Evolutionary conservation across 30 jellyfish, hydroid and myxozoan species (phyloP).

Genomic region (Rhopilema esculentum): DNA sequence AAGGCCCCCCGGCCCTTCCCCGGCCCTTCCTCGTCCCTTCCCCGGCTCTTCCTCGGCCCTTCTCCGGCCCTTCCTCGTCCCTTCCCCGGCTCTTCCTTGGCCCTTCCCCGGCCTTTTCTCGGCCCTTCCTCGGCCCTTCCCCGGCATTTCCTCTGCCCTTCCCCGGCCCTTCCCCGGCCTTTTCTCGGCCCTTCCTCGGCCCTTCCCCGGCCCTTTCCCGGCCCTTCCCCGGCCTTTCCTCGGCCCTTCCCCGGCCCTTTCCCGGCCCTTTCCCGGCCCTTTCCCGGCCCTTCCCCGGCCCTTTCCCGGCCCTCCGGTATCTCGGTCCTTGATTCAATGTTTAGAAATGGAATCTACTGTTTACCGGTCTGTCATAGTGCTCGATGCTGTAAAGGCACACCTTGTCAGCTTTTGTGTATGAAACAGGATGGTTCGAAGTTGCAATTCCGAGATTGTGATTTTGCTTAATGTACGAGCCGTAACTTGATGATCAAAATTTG

Average conservation of each 20-base stretch:
- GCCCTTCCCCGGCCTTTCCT: not conserved
- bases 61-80: not conserved
- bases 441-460: too few species aligned
- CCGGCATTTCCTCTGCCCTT: not conserved
- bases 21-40: not conserved
- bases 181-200: not conserved
- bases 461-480: too few species aligned
- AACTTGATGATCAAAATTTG: too few species aligned
- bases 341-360: too few species aligned
- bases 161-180: not conserved
- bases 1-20: not conserved
- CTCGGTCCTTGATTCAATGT: not conserved
- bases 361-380: too few species aligned
- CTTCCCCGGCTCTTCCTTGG: not conserved
- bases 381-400: too few species aligned
- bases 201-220: not conserved
- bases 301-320: not conserved
- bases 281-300: not conserved
- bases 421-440: too few species aligned
- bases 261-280: not conserved
- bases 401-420: too few species aligned
- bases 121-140: not conserved
- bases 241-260: not conserved
- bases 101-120: not conserved
- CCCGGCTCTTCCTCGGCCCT: not conserved